A percentile compares a stretch with the other conserved stretches of the same genome.
Conservation (phyloP, 64 coral and sea anemone species). For the Dendrophyllia cribrosa region DNA sequence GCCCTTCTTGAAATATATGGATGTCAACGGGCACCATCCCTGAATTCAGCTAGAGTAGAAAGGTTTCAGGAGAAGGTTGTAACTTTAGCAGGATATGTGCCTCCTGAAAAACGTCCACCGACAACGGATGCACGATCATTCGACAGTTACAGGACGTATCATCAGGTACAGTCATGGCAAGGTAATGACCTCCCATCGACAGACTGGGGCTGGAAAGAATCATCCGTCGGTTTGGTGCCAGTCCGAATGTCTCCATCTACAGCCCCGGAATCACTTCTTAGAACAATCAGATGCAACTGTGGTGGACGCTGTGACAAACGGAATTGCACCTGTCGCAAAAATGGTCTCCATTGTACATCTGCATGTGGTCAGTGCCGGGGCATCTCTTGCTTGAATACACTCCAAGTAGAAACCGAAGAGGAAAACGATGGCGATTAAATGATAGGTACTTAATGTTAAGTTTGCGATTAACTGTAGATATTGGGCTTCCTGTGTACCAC, state of each 20-base stretch:
- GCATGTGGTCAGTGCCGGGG: too few species aligned
- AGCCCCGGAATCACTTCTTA: slow-evolving; percentile 25
- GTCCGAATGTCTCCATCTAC: slow-evolving; percentile 8
- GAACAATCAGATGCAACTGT: slow-evolving; percentile 51
- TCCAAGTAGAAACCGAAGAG: too few species aligned
- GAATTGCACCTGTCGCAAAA: too few species aligned
- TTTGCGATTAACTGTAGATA: too few species aligned
- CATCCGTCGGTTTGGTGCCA: not conserved
- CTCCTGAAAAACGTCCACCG: slow-evolving; percentile 36
- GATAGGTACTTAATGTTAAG: too few species aligned
- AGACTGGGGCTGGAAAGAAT: not conserved
- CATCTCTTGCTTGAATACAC: too few species aligned
- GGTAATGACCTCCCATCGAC: slow-evolving; percentile 14
- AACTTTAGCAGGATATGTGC: slow-evolving; percentile 20
- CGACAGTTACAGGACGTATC: slow-evolving; percentile 38
- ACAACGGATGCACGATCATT: slow-evolving; percentile 28
- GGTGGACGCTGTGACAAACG: not conserved
- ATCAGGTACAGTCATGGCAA: slow-evolving; percentile 48
- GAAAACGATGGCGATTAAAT: too few species aligned
- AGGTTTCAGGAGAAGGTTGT: slow-evolving; percentile 39
- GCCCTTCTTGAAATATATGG: slow-evolving; percentile 42
- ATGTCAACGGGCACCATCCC: not conserved
- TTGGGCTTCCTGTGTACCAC: too few species aligned
- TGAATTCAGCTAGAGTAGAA: slow-evolving; percentile 16
- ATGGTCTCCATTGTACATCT: too few species aligned